Evolutionary conservation across 2,888 invertebrate species (phyloP).

Genomic region (Oxyteleia sp.): DNA sequence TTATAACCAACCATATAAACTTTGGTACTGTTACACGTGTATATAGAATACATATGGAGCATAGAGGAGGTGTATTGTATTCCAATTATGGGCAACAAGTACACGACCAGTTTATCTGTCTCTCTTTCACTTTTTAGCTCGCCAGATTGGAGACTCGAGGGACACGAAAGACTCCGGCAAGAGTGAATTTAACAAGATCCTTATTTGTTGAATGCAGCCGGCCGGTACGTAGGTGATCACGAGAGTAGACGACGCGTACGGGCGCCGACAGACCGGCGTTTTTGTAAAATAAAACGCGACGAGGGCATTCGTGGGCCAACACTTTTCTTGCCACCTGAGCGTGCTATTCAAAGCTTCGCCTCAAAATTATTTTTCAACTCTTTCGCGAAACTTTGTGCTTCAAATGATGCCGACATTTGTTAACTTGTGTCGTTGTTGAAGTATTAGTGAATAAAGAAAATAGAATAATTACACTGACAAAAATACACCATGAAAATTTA

Average conservation of each 20-base stretch:
- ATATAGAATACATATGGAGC: conserved; percentile 53
- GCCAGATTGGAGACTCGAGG: conserved; percentile 60
- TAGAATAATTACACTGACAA: too few species aligned
- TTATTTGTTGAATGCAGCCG: conserved; percentile 81
- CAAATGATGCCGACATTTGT: background rate
- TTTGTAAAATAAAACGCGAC: conserved; percentile 71
- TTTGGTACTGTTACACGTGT: conserved; percentile 70
- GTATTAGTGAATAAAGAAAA: too few species aligned
- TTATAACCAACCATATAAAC: conserved; percentile 56
- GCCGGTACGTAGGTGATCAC: conserved; percentile 76
- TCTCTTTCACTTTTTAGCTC: conserved; percentile 57
- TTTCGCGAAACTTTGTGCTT: background rate
- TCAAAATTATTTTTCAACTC: conserved; percentile 14
- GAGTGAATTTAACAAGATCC: conserved; percentile 82
- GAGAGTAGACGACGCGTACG: conserved; percentile 60
- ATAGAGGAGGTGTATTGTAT: conserved; percentile 67
- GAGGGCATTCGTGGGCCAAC: conserved; percentile 72
- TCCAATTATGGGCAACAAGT: conserved; percentile 75
- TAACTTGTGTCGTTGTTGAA: too few species aligned
- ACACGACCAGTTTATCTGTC: conserved; percentile 68
- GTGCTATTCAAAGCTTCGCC: conserved; percentile 47
- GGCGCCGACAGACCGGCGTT: conserved; percentile 72
- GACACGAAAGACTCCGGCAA: conserved; percentile 71
- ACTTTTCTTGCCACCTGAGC: conserved; percentile 77
- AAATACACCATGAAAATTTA: too few species aligned